Evolutionary conservation across 2,113 vertebrate genomes (phyloP).

Genomic region (Ictalurus furcatus): DNA sequence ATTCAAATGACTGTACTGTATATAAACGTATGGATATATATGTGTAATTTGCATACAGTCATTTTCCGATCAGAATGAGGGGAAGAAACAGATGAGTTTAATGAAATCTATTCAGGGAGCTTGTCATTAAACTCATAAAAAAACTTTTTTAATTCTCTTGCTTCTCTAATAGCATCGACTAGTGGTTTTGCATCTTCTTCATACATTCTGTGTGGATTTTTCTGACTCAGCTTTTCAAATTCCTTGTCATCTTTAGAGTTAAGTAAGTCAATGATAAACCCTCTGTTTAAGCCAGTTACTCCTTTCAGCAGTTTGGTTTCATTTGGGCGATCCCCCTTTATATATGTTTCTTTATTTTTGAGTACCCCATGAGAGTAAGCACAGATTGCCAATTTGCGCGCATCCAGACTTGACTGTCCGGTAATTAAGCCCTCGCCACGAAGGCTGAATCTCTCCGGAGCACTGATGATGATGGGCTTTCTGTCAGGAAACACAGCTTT

Average conservation of each 20-base stretch:
- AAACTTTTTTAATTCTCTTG: background rate
- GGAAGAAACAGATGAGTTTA: background rate
- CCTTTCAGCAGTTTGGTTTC: background rate
- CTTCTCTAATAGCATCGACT: background rate
- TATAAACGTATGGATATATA: no score
- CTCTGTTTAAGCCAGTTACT: background rate
- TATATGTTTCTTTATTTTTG: background rate
- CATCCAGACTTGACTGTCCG: background rate
- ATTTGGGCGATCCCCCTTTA: background rate
- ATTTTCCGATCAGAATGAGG: no score
- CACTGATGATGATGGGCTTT: background rate
- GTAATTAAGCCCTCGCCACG: background rate
- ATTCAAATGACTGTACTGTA: no score
- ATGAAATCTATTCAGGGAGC: background rate
- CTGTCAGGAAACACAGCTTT: background rate
- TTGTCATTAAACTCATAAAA: background rate
- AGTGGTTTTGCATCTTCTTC: background rate
- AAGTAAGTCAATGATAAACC: background rate
- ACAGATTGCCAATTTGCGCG: background rate
- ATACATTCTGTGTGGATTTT: background rate
- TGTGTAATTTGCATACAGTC: no score
- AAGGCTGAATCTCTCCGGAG: background rate
- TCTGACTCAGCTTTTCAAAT: background rate
- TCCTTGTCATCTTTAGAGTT: background rate
- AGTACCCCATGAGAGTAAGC: background rate